These are phyloP conservation scores for Dasypogon diadema DNA, from an alignment of 2,888 invertebrate genomes.

Conservation along the genomic window DNA sequence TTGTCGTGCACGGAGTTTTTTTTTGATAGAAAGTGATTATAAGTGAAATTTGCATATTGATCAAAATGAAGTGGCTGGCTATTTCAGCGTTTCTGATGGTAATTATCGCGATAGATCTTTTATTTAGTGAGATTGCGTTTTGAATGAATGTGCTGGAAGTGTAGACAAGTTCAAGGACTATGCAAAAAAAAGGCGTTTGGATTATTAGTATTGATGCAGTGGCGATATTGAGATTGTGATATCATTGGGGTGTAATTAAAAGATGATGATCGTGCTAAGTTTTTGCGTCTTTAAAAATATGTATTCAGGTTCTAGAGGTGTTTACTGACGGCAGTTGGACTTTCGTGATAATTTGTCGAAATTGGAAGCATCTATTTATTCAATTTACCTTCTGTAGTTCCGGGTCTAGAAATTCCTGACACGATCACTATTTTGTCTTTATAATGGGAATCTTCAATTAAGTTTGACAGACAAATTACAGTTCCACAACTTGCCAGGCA, in stretches of 20 bases:
- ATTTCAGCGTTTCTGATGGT: constrained; percentile 53
- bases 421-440: not conserved
- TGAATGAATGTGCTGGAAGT: not conserved
- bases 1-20: constrained; percentile 5
- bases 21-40: constrained; percentile 32
- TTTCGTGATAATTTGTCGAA: not conserved
- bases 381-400: not conserved
- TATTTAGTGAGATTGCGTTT: not conserved
- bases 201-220: not conserved
- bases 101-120: constrained; percentile 36
- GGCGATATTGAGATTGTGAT: not conserved
- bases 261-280: constrained; percentile 10
- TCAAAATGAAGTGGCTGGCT: constrained; percentile 53
- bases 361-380: not conserved
- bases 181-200: no score
- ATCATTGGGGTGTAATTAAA: constrained; percentile 13
- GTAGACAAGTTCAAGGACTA: not conserved
- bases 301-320: not conserved
- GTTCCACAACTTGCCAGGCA: not conserved
- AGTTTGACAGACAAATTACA: constrained; percentile 19
- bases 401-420: not conserved
- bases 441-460: not conserved
- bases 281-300: constrained; percentile 6
- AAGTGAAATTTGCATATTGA: not conserved
- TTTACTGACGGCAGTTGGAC: not conserved